Evolutionary conservation across 2,888 invertebrate genomes (phyloP).

Genomic region (Sinhomidia bicolor): DNA sequence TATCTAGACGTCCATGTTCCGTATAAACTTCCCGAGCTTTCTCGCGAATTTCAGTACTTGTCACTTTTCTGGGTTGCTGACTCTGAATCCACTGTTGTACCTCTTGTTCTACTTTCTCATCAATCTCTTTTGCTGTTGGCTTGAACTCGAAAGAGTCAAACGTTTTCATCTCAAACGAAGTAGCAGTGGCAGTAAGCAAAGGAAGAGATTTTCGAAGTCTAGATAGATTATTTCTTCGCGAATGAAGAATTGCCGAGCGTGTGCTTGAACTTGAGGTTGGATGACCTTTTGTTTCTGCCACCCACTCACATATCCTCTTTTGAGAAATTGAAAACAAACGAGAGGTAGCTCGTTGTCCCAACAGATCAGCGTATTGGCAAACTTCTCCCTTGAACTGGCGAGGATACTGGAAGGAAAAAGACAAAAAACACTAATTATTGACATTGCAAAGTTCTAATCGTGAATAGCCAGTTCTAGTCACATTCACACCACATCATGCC

Average conservation of each 20-base stretch:
- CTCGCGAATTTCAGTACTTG: slow-evolving; percentile 79
- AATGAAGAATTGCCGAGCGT: slow-evolving; percentile 6
- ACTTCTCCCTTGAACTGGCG: slow-evolving; percentile 80
- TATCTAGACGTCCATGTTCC: slow-evolving; percentile 78
- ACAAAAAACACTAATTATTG: background rate
- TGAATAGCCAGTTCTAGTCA: too few species aligned
- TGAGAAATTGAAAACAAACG: slow-evolving; percentile 80
- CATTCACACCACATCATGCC: too few species aligned
- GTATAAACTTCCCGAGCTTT: slow-evolving; percentile 80
- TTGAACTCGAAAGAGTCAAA: slow-evolving; percentile 17
- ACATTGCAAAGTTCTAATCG: background rate
- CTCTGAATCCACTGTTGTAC: slow-evolving; percentile 73
- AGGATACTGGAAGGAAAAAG: slow-evolving; percentile 80
- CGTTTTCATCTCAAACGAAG: slow-evolving; percentile 1
- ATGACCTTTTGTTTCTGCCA: slow-evolving; percentile 50
- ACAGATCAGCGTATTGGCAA: slow-evolving; percentile 78
- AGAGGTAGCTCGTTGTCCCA: slow-evolving; percentile 80
- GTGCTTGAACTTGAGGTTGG: background rate
- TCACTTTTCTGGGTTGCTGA: slow-evolving; percentile 60
- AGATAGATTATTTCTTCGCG: slow-evolving; percentile 33
- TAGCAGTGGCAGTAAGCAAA: background rate
- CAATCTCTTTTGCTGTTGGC: slow-evolving; percentile 69
- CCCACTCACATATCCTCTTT: slow-evolving; percentile 81
- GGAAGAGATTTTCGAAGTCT: slow-evolving; percentile 47
- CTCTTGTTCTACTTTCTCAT: slow-evolving; percentile 71